A percentile compares a stretch with the other conserved stretches of the same genome.
phyloP scores from a whole-genome alignment of 2,888 invertebrate species.

The Psylliodes chrysocephalus region DNA sequence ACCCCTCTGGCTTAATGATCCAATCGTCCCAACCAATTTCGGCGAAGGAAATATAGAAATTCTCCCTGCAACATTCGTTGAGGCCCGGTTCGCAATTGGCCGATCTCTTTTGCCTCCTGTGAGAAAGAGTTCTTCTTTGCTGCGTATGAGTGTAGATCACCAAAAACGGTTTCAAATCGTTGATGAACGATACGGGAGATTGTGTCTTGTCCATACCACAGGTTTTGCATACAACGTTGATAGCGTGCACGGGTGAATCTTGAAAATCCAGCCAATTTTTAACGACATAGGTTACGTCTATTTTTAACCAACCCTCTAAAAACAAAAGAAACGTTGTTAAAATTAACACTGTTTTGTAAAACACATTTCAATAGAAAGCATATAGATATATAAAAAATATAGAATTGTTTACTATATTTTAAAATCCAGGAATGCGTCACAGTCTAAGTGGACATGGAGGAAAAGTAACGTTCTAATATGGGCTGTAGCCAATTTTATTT shows the following conservation, averaged over 20 bases:
- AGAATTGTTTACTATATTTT: no score
- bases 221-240: slow-evolving; percentile 82
- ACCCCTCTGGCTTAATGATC: slow-evolving; percentile 85
- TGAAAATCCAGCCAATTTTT: slow-evolving; percentile 79
- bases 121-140: slow-evolving; percentile 65
- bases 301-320: slow-evolving; percentile 82
- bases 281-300: slow-evolving; percentile 80
- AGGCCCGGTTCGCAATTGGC: slow-evolving; percentile 76
- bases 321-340: neutral
- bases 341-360: no score
- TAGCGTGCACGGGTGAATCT: slow-evolving; percentile 74
- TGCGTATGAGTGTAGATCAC: slow-evolving; percentile 82
- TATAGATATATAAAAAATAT: no score
- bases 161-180: slow-evolving; percentile 79
- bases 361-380: no score
- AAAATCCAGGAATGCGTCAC: no score
- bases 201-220: slow-evolving; percentile 74
- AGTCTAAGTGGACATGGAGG: no score
- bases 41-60: slow-evolving; percentile 82
- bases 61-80: slow-evolving; percentile 85
- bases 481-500: no score
- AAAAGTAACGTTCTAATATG: no score
- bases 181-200: slow-evolving; percentile 76
- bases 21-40: slow-evolving; percentile 91
- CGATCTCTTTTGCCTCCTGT: slow-evolving; percentile 65